Evolutionary conservation across 2,113 vertebrate species (phyloP).

Genomic region (Zosterops borbonicus): DNA sequence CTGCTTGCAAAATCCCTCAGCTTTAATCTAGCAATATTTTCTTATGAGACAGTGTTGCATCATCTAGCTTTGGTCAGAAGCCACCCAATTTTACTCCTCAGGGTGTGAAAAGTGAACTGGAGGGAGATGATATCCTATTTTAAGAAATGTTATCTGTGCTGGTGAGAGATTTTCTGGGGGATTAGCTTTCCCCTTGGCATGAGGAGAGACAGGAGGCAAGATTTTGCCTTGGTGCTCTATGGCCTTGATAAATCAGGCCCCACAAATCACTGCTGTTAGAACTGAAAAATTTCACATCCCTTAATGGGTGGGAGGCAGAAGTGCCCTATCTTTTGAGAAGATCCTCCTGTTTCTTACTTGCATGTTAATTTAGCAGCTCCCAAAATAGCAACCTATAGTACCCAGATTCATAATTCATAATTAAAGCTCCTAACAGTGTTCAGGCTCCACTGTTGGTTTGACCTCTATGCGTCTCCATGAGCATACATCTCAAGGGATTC

Average conservation of each 20-base stretch:
- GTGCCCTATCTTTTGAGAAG: not conserved
- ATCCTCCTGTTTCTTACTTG: constrained; percentile 42
- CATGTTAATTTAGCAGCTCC: constrained; percentile 7
- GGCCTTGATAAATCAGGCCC: not conserved
- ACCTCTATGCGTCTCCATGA: not conserved
- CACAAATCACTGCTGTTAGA: not conserved
- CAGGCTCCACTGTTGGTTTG: not conserved
- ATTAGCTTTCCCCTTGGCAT: not conserved
- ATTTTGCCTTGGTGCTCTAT: not conserved
- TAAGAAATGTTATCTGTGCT: not conserved
- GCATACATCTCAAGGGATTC: not conserved
- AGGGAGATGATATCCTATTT: not conserved
- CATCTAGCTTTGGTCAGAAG: not conserved
- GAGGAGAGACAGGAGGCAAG: not conserved
- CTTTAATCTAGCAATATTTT: not conserved
- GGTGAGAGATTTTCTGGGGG: not conserved
- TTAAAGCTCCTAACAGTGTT: not conserved
- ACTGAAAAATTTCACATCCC: not conserved
- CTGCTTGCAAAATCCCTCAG: not conserved
- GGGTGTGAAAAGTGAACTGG: not conserved
- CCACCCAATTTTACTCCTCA: not conserved
- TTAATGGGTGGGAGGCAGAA: not conserved
- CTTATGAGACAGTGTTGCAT: not conserved
- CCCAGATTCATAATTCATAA: constrained; percentile 31
- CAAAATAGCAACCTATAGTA: constrained; percentile 12